phyloP scores from a whole-genome alignment of 2,888 invertebrate species.

The Eupithecia centaureata region DNA sequence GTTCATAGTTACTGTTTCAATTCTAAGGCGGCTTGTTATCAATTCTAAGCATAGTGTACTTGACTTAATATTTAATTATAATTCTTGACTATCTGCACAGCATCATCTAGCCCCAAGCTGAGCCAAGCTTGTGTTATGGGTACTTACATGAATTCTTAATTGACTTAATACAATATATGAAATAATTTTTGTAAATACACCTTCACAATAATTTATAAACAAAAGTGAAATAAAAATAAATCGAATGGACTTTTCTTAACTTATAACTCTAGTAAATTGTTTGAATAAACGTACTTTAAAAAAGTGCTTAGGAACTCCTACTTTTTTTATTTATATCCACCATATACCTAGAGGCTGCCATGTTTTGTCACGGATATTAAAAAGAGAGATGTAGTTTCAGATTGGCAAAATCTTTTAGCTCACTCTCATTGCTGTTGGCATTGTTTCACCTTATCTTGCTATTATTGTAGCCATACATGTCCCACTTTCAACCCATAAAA shows the following conservation, averaged over 20 bases:
- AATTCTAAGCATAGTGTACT: too few species aligned
- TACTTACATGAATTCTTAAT: too few species aligned
- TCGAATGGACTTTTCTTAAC: not conserved
- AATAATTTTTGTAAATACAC: too few species aligned
- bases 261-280: not conserved
- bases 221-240: not conserved
- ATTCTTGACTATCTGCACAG: too few species aligned
- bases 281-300: not conserved
- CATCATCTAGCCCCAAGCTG: too few species aligned
- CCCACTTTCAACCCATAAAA: conserved; percentile 64
- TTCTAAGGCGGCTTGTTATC: too few species aligned
- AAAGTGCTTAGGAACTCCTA: not conserved
- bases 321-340: not conserved
- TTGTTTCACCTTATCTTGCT: conserved; percentile 70
- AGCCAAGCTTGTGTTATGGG: too few species aligned
- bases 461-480: conserved; percentile 64
- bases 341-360: not conserved
- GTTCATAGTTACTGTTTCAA: too few species aligned
- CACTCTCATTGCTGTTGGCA: conserved; percentile 60
- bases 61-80: too few species aligned
- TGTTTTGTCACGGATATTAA: not conserved
- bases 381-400: not conserved
- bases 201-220: too few species aligned
- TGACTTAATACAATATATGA: too few species aligned
- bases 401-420: conserved; percentile 3